Base-by-base conservation (phyloP, 2,113 vertebrate species). In the Peromyscus leucopus region DNA sequence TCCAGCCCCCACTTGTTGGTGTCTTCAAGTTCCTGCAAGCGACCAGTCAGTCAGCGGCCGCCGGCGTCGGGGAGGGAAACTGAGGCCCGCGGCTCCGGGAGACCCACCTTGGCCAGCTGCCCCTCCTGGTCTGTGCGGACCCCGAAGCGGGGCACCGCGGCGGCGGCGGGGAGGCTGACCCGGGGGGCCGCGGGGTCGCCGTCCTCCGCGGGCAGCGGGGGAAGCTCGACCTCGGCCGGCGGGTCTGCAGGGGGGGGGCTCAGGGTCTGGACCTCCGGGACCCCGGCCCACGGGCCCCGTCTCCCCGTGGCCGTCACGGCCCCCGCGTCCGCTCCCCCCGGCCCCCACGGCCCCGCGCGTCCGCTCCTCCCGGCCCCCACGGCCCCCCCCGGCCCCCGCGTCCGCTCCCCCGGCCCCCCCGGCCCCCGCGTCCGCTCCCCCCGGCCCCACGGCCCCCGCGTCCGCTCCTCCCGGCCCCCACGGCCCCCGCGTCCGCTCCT, bases 151-250 rank as follows among this genome's bases (percentile, higher is more conserved):
- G 99, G 99, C 95, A 99, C 98, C 69, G 98, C 98, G 13, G 98
- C 98, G 31, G 98, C 99, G 94, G 99, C 98, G 95, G 99, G 99
- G 8, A 98, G 99, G 0, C 99, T 99, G 99, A 99, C 99, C 97
- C 99, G 99, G 1, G 99, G 99, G 42, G 42, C 42, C 99, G 99
- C 99, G 55, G 99, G 99, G 1, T 94, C 95, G 19, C 94, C 96
- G 19, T 95, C 96, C 16, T 10, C 19, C 0, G 39, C 5, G 46
- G 79, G 33, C 33, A 10, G 79, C 19, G 42, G n/a, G 96, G 99
- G 98, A 96, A 99, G 98, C 96, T 99, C 99, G 98, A 99, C 99
- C 95, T 99, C 99, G n/a, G 99, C 99, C 97, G 99, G 99, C 97
- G 99, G 99, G 97, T 99, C 99, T 99, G 98, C 48, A 19, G 63